A percentile compares a stretch with the other conserved stretches of the same genome.
Conservation (phyloP, 2,113 vertebrate species). For the human region DNA sequence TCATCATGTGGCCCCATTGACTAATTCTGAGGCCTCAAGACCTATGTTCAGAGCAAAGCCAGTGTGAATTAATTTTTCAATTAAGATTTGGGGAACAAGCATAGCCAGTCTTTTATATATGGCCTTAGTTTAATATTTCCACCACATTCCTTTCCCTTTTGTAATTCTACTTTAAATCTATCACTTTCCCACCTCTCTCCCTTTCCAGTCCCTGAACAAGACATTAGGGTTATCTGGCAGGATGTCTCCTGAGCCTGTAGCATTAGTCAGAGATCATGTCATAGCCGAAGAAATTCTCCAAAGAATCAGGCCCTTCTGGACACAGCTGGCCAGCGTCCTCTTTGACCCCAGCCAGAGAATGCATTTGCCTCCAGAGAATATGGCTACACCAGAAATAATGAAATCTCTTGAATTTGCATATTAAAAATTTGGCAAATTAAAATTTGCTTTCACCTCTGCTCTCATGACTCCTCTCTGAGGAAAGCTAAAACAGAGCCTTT, state of each 20-base stretch:
- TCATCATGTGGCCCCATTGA: not conserved
- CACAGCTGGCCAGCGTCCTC: not conserved
- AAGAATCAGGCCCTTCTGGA: slow-evolving; percentile 32
- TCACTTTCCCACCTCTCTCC: not conserved
- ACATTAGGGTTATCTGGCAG: slow-evolving; percentile 50
- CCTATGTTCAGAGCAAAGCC: slow-evolving; percentile 41
- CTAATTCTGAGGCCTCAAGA: not conserved
- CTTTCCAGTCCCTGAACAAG: not conserved
- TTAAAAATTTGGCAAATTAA: not conserved
- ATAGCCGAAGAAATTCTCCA: not conserved
- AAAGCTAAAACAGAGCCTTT: not conserved
- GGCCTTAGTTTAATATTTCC: slow-evolving; percentile 41
- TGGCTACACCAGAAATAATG: not conserved
- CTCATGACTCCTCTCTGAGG: not conserved
- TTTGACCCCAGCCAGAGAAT: not conserved
- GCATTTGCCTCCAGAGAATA: not conserved
- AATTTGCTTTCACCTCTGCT: not conserved
- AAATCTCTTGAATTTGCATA: not conserved
- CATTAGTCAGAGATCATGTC: slow-evolving; percentile 51
- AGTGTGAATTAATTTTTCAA: slow-evolving; percentile 45
- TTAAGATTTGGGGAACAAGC: not conserved
- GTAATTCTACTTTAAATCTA: slow-evolving; percentile 20
- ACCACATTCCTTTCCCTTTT: slow-evolving; percentile 58
- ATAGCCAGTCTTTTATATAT: not conserved
- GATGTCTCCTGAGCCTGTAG: not conserved